phyloP scores from a whole-genome alignment of 1,140 invertebrate genomes.

The Drosophila kohkoa region DNA sequence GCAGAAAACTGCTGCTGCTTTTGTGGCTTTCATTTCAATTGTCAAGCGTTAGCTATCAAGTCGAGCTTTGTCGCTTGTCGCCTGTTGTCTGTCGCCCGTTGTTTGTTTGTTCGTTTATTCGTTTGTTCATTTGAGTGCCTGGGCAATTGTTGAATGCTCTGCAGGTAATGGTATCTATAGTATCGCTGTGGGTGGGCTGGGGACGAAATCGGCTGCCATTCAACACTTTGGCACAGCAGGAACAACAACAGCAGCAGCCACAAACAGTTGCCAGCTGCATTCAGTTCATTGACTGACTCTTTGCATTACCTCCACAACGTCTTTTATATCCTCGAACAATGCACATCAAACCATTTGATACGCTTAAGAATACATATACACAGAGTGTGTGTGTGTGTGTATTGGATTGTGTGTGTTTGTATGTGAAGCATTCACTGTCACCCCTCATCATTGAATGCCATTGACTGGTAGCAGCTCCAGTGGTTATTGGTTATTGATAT shows the following conservation, averaged over 20 bases:
- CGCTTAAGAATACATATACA: slow-evolving; percentile 2
- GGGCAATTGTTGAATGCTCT: slow-evolving; percentile 35
- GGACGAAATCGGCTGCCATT: slow-evolving; percentile 31
- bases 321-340: slow-evolving; percentile 45
- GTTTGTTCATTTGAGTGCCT: slow-evolving; percentile 17
- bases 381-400: slow-evolving; percentile 20
- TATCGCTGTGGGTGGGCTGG: slow-evolving; percentile 11
- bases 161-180: neutral
- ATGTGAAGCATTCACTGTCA: neutral
- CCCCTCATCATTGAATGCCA: slow-evolving; percentile 26
- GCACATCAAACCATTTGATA: slow-evolving; percentile 36
- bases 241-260: slow-evolving; percentile 17
- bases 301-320: slow-evolving; percentile 35
- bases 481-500: slow-evolving; percentile 58
- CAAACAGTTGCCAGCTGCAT: slow-evolving; percentile 53
- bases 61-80: slow-evolving; percentile 31
- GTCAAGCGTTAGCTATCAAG: slow-evolving; percentile 46
- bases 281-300: slow-evolving; percentile 67
- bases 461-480: slow-evolving; percentile 25
- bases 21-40: slow-evolving; percentile 43
- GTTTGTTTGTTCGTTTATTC: slow-evolving; percentile 16
- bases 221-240: slow-evolving; percentile 56
- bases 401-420: slow-evolving; percentile 29
- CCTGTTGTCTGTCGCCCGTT: neutral
- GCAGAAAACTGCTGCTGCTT: neutral